Evolutionary conservation across 2,888 invertebrate species (phyloP), one percentile per base, ranked within the genome.

Genomic region (Agonopterix subpropinquella): DNA sequence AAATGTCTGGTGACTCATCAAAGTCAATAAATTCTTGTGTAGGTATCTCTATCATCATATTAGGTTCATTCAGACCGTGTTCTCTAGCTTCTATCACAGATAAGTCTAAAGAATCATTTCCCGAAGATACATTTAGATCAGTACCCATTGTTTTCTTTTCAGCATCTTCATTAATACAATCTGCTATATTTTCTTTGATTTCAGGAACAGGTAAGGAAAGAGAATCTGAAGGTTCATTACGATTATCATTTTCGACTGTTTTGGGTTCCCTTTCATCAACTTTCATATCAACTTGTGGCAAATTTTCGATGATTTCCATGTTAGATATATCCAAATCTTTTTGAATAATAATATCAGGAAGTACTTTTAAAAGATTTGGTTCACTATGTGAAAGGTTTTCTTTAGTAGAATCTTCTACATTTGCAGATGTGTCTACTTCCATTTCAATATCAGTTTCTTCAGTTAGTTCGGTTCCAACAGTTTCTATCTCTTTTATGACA

Each of bases 1-100:
- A 28, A 28, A 28, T 7, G 28, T 28, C 28, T 28, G 28, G 28
- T 28, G 28, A 28, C 5, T 73, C 64, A 56, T 68, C 69, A 36
- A 67, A 58, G 49, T 76, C 74, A 57, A 78, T 73, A 0, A 79
- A 43, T 13, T 79, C 77, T 56, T 82, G 80, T 1, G 70, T 70
- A 4, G 84, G 85, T 60, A 86, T 85, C 56, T 85, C 79, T 41
- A 85, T 53, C 85, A 86, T 86, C 8, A 72, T 62, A 59, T 86
- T 76, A 1, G 83, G 83, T 59, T 70, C 70, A n/a, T 68, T 70
- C 2, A 85, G 57, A 2, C 67, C 62, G 54, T 80, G 80, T 10
- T 66, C 64, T 39, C 37, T 46, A 8, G 36, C 39, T 42, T 54
- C 53, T 28, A 46, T 18, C 5, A 11, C 10, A 8, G 36, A 10